These are phyloP conservation scores for Brevipalpus yothersi DNA, from an alignment of 1,140 invertebrate genomes.

Conservation along the genomic window DNA sequence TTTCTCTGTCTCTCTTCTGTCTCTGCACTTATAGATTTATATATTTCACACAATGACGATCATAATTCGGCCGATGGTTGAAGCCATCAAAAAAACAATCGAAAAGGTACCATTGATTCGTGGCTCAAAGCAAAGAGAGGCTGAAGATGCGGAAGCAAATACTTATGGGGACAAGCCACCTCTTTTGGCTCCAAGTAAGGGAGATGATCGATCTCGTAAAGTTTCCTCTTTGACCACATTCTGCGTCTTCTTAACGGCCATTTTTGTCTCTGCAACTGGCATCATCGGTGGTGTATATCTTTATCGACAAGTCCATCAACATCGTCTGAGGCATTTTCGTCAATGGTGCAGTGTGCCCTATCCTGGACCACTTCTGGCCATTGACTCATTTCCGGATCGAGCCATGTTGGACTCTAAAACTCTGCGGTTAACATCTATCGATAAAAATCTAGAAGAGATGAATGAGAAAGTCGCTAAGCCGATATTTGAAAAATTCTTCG, in stretches of 20 bases:
- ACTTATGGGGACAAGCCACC: no score
- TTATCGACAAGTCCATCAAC: conserved; percentile 41
- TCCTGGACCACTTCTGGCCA: conserved; percentile 15
- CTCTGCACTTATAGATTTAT: no score
- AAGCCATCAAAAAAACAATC: no score
- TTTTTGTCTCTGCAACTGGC: conserved; percentile 43
- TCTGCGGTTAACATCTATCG: background rate
- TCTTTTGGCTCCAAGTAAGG: no score
- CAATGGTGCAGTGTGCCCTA: conserved; percentile 41
- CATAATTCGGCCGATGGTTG: no score
- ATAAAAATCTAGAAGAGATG: background rate
- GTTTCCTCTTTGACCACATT: conserved; percentile 35
- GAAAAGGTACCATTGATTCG: no score
- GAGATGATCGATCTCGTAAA: conserved; percentile 19
- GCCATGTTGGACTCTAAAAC: background rate
- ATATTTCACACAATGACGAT: no score
- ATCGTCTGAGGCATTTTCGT: conserved; percentile 29
- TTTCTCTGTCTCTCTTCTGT: no score
- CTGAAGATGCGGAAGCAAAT: no score
- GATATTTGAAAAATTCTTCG: background rate
- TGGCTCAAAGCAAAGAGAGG: conserved; percentile 1
- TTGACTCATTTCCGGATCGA: background rate
- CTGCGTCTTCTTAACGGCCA: conserved; percentile 39
- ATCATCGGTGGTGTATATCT: conserved; percentile 46
- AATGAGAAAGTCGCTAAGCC: background rate